Base-by-base conservation (phyloP, 1,140 invertebrate species). In the Zaprionus nigranus region DNA sequence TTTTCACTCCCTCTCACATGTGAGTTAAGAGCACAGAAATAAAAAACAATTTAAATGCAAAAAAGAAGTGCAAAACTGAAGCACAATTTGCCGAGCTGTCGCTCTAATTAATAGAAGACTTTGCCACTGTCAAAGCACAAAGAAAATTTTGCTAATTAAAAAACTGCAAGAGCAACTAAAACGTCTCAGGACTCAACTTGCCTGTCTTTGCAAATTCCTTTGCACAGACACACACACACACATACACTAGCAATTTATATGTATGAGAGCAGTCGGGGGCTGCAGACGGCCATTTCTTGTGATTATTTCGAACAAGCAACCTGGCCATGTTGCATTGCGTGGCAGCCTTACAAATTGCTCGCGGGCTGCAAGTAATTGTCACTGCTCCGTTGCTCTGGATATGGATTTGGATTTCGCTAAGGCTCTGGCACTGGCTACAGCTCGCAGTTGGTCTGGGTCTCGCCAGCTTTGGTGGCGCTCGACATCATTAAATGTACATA, bases 351-450 rank as follows among this genome's bases (percentile, higher is more conserved):
- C 75, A 88, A 88, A 90, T 81, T 79, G 85, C 84, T 90, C 62
- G 71, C 75, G 85, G 84, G 81, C 85, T 88, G 85, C 84, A 85
- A 88, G 85, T 88, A 88, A 88, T 88, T 88, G 84, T 88, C 84
- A 81, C 78, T 79, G 81, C 74, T 75, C 85, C 74, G 84, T 69
- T 83, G 78, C 69, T 54, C 73, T 69, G 68, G 63, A 64, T 81
- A 77, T 72, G 73, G 78, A 78, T 74, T 81, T 68, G 64, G 65
- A 57, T 56, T 63, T 28, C 43, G 60, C 38, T 70, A 7, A 62
- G 68, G 74, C 62, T 73, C 57, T 60, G 66, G 30, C 9, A 11
- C 7, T 34, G 77, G 63, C 64, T 81, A 28, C 38, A 43, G 46
- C 73, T 74, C 54, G 65, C 30, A 11, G 30, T 11, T 34, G 67